These are phyloP conservation scores for Dryobates pubescens DNA, from an alignment of 2,797 vertebrate genomes.

Conservation along the genomic window DNA sequence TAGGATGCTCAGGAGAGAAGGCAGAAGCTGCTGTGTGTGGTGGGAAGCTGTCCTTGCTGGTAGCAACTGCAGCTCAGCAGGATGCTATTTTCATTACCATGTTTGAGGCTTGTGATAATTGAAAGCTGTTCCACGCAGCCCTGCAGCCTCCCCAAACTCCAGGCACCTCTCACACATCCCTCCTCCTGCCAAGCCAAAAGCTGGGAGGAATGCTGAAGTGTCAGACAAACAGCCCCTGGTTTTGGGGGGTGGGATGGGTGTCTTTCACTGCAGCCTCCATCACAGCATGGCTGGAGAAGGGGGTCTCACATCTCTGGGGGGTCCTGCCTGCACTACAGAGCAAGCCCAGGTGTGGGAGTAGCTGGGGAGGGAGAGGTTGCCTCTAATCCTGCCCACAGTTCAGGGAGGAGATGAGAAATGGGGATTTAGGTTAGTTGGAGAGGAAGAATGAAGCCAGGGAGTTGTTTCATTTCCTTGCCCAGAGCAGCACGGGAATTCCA, in stretches of 20 bases:
- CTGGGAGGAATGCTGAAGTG: accelerated
- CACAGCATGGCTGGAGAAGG: not conserved
- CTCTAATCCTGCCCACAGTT: not conserved
- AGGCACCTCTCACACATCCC: not conserved
- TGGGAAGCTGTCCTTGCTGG: constrained; percentile 1
- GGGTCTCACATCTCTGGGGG: accelerated
- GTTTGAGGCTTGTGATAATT: not conserved
- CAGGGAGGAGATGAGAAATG: not conserved
- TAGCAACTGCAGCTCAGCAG: not conserved
- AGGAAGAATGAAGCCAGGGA: not conserved
- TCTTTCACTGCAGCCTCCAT: not conserved
- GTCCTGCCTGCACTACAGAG: not conserved
- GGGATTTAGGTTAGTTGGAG: not conserved
- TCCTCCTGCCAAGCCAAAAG: not conserved
- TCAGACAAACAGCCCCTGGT: not conserved
- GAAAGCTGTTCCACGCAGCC: not conserved
- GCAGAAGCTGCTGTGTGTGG: not conserved
- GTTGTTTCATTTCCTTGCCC: not conserved
- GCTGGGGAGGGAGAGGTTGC: not conserved
- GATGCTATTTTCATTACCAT: not conserved
- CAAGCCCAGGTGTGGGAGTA: accelerated
- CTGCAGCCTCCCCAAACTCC: not conserved
- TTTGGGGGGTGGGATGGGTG: not conserved
- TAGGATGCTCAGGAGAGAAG: not conserved
- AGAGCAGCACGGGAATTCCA: not conserved